A percentile compares a stretch with the other conserved stretches of the same genome.
Evolutionary conservation across 2,113 vertebrate species (phyloP).

Genomic region (Gallinago jamesoni): DNA sequence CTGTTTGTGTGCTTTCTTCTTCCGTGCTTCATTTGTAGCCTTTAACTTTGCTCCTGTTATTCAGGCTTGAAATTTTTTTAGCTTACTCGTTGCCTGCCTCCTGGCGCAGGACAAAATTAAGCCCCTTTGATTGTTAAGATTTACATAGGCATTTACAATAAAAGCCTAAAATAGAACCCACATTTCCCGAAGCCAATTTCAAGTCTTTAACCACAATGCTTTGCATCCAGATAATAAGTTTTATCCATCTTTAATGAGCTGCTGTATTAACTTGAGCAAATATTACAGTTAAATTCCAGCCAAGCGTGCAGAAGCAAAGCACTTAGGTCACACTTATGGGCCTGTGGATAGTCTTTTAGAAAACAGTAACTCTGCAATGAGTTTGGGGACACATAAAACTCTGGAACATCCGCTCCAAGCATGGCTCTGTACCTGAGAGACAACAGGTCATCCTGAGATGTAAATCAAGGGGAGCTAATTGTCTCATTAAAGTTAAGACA

Average conservation of each 20-base stretch:
- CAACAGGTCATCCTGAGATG: neutral
- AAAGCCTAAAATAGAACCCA: neutral
- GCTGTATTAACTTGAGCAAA: constrained; percentile 14
- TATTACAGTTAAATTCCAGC: neutral
- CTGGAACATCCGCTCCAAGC: neutral
- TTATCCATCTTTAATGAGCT: constrained; percentile 5
- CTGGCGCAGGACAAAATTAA: neutral
- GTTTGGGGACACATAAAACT: neutral
- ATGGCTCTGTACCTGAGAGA: neutral
- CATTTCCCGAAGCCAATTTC: neutral
- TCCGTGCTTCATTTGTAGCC: neutral
- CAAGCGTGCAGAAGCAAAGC: neutral
- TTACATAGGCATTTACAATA: neutral
- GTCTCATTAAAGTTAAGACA: neutral
- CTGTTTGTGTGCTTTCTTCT: neutral
- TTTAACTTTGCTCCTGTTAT: neutral
- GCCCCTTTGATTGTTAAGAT: neutral
- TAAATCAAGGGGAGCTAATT: neutral
- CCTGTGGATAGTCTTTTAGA: neutral
- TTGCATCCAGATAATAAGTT: neutral
- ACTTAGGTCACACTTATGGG: neutral
- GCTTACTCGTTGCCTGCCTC: neutral
- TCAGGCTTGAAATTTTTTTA: neutral
- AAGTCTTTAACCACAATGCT: neutral
- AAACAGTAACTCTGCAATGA: neutral